Evolutionary conservation across 1,140 invertebrate genomes (phyloP).

Genomic region (Archivesica marissinica): DNA sequence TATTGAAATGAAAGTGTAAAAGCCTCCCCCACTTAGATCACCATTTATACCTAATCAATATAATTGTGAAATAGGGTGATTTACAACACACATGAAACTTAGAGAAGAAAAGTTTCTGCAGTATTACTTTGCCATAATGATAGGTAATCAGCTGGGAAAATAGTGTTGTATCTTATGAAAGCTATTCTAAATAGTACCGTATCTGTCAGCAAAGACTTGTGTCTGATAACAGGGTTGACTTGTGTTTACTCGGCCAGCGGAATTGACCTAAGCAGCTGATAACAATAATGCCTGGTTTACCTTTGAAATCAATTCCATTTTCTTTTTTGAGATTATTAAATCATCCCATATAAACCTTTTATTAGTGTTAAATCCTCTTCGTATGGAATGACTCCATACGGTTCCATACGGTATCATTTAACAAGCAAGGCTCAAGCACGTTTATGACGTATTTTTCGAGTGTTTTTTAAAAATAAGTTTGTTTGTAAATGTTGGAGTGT

Average conservation of each 20-base stretch:
- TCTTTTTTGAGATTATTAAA: constrained; percentile 25
- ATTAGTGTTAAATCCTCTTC: not conserved
- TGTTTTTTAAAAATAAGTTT: constrained; percentile 12
- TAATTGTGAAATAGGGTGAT: constrained; percentile 42
- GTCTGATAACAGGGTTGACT: constrained; percentile 42
- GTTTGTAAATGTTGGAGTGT: constrained; percentile 9
- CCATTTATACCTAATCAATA: constrained; percentile 29
- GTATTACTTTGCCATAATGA: constrained; percentile 52
- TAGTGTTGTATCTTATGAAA: constrained; percentile 40
- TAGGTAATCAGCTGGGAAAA: constrained; percentile 37
- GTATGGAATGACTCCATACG: not conserved
- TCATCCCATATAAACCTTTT: not conserved
- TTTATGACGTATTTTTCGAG: not conserved
- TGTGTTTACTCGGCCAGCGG: constrained; percentile 21
- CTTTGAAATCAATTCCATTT: constrained; percentile 23
- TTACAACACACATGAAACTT: constrained; percentile 35
- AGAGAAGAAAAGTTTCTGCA: constrained; percentile 23
- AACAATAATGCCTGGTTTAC: not conserved
- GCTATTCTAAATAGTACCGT: constrained; percentile 37
- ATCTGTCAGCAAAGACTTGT: constrained; percentile 48
- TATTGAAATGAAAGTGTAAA: constrained; percentile 3
- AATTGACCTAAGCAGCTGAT: constrained; percentile 32
- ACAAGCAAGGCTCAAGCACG: not conserved
- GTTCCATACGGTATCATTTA: too few relatives aligned
- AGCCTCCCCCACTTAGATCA: constrained; percentile 37